A percentile compares a stretch with the other conserved stretches of the same genome.
Evolutionary conservation across 2,113 vertebrate species (phyloP).

Genomic region (Anguilla rostrata): DNA sequence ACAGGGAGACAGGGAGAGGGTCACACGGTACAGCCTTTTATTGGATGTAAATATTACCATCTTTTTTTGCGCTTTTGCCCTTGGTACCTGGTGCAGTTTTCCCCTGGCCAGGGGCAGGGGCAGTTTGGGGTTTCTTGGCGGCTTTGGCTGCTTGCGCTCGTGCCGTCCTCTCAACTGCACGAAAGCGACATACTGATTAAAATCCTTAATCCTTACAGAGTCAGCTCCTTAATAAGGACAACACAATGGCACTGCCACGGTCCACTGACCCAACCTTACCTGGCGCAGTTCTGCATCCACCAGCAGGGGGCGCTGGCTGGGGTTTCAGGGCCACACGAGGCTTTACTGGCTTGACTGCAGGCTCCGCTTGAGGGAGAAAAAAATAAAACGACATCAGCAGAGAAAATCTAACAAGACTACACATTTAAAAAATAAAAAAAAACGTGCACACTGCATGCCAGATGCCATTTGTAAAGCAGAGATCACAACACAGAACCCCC

Average conservation of each 20-base stretch:
- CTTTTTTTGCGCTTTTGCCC: no score
- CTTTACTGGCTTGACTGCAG: not conserved
- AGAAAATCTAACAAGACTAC: not conserved
- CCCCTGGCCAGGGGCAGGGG: constrained; percentile 33
- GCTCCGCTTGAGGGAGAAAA: not conserved
- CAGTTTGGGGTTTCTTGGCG: constrained; percentile 23
- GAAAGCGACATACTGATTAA: not conserved
- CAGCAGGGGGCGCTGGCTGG: not conserved
- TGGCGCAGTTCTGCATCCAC: not conserved
- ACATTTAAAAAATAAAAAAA: not conserved
- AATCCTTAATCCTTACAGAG: not conserved
- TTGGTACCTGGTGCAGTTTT: constrained; percentile 18
- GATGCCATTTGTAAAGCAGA: not conserved
- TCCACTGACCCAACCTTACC: not conserved
- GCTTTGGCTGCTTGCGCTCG: constrained; percentile 42
- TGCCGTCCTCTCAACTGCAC: constrained; percentile 31
- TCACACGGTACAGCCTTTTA: no score
- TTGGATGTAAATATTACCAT: no score
- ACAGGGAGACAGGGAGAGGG: no score
- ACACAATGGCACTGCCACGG: not conserved
- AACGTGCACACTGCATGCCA: not conserved
- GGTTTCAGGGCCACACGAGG: not conserved
- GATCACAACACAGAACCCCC: not conserved
- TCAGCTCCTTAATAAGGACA: no score
- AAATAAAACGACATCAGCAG: not conserved